These are phyloP conservation scores for Torymus texanus DNA, from an alignment of 2,888 invertebrate genomes.

Conservation along the genomic window DNA sequence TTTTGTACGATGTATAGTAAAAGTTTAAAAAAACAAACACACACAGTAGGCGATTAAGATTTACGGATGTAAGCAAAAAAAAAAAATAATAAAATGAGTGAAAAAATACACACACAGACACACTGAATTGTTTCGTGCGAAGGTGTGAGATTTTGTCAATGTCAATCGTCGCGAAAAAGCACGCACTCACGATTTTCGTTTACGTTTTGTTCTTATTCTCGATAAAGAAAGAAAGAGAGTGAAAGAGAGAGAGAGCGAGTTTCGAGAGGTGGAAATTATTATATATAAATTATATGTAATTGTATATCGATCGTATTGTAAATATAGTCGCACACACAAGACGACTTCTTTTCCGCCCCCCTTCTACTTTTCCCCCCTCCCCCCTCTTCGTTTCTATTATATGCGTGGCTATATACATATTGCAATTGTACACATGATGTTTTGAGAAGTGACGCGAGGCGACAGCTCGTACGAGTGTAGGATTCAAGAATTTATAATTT, in stretches of 20 bases:
- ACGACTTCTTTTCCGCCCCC: constrained; percentile 7
- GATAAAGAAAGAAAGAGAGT: constrained; percentile 17
- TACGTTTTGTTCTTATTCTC: not conserved
- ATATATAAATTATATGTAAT: constrained; percentile 50
- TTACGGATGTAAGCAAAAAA: too few relatives aligned
- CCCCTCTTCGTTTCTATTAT: constrained; percentile 20
- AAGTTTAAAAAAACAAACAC: not conserved
- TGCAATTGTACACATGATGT: constrained; percentile 40
- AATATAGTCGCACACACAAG: constrained; percentile 44
- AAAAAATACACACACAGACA: too few relatives aligned
- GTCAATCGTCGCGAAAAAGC: too few relatives aligned
- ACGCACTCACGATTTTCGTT: too few relatives aligned
- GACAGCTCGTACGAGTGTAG: constrained; percentile 1
- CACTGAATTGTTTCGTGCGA: too few relatives aligned
- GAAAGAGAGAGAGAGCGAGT: not conserved
- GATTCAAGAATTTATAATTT: too few relatives aligned
- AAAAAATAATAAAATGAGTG: not conserved
- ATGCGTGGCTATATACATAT: constrained; percentile 34
- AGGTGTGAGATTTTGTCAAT: too few relatives aligned
- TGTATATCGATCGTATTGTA: constrained; percentile 52
- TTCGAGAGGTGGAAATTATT: constrained; percentile 22
- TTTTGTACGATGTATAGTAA: constrained; percentile 50
- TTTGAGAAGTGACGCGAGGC: not conserved
- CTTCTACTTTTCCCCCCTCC: too few relatives aligned
- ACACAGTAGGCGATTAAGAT: too few relatives aligned